Percentiles rank a stretch among this genome's conserved stretches.
Conservation (phyloP, 92 coral and sea anemone genomes). For the Isaurus tuberculatus region DNA sequence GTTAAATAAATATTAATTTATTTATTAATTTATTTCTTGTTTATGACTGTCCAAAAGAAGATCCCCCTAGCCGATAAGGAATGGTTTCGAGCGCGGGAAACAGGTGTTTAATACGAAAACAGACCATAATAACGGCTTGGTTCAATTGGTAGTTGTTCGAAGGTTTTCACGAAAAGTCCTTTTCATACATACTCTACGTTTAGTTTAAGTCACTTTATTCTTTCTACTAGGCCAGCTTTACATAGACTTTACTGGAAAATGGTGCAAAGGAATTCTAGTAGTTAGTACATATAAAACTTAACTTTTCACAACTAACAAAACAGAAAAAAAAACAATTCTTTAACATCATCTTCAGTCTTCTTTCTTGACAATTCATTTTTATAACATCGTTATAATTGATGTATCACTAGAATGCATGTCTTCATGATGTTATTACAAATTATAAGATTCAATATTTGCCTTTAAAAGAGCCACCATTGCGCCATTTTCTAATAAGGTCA, state of each 20-base stretch:
- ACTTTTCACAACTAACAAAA: neutral
- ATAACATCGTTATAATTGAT: too few species aligned
- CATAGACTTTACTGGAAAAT: conserved; percentile 42
- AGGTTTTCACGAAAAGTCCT: too few species aligned
- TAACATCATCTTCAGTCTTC: neutral
- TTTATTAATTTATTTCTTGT: too few species aligned
- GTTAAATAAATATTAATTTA: too few species aligned
- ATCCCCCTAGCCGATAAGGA: too few species aligned
- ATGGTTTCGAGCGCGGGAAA: too few species aligned
- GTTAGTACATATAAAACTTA: neutral
- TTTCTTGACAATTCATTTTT: neutral
- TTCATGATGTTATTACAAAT: neutral
- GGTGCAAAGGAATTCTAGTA: conserved; percentile 3
- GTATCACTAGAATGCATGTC: neutral
- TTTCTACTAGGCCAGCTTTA: conserved; percentile 3
- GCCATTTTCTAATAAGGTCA: conserved; percentile 44
- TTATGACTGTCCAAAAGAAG: too few species aligned
- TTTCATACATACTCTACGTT: too few species aligned
- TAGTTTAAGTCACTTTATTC: too few species aligned
- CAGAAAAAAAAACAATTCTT: neutral
- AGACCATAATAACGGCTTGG: too few species aligned
- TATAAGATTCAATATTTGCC: conserved; percentile 6
- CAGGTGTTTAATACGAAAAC: too few species aligned
- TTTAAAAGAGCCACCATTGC: neutral
- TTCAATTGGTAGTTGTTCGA: too few species aligned